Evolutionary conservation across 2,113 vertebrate species (phyloP).

Genomic region (Cairina moschata): DNA sequence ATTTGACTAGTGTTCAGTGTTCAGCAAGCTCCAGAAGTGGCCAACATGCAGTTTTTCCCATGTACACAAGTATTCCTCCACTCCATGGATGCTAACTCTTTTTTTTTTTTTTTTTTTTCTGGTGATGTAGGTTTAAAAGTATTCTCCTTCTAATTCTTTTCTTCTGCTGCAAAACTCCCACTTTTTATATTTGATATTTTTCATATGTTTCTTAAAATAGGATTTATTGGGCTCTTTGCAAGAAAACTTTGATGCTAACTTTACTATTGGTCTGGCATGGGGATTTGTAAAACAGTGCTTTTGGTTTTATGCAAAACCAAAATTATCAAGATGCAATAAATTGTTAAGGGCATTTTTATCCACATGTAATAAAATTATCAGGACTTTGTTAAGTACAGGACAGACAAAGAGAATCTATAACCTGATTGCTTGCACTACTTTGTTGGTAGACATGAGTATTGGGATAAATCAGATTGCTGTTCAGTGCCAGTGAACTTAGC

Average conservation of each 20-base stretch:
- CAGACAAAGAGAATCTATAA: background rate
- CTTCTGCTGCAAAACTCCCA: background rate
- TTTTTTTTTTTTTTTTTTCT: background rate
- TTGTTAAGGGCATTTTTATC: background rate
- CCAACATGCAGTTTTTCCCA: background rate
- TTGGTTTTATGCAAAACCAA: background rate
- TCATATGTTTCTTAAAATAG: background rate
- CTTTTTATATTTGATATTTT: background rate
- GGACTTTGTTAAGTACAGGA: background rate
- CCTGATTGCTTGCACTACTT: background rate
- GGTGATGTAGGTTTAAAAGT: background rate
- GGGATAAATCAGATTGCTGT: background rate
- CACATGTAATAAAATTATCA: background rate
- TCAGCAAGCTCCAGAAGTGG: background rate
- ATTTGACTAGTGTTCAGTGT: accelerated
- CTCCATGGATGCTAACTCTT: background rate
- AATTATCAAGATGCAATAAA: background rate
- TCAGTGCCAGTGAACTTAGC: background rate
- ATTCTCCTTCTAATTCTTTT: background rate
- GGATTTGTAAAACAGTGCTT: background rate
- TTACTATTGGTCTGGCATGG: background rate
- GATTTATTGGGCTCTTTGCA: background rate
- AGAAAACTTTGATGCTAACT: background rate
- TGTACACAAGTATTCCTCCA: background rate
- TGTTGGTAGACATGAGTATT: background rate